Evolutionary conservation across 2,113 vertebrate genomes (phyloP).

Genomic region (Nematolebias whitei): DNA sequence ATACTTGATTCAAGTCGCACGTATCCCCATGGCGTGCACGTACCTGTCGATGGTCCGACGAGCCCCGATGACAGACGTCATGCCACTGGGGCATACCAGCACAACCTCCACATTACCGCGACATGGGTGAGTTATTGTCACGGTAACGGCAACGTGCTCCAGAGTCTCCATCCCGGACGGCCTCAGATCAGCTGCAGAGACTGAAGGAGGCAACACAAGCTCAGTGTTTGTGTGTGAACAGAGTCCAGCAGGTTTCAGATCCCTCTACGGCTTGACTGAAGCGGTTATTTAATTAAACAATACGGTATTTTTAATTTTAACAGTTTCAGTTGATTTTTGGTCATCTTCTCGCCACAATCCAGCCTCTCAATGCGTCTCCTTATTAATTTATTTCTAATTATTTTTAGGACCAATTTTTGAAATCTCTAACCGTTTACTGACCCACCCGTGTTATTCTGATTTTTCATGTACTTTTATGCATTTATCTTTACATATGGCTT

Average conservation of each 20-base stretch:
- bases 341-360: constrained; percentile 17
- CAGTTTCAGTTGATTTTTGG: too few relatives aligned
- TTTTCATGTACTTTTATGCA: too few relatives aligned
- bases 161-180: constrained; percentile 92
- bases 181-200: constrained; percentile 81
- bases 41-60: constrained; percentile 84
- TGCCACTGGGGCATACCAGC: constrained; percentile 92
- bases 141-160: constrained; percentile 91
- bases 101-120: constrained; percentile 89
- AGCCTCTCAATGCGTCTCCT: constrained; percentile 14
- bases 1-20: too few relatives aligned
- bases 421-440: too few relatives aligned
- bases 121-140: constrained; percentile 87
- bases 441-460: too few relatives aligned
- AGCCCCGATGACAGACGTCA: constrained; percentile 89
- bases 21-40: background rate
- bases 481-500: too few relatives aligned
- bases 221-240: background rate
- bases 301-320: too few relatives aligned
- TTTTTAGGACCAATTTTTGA: too few relatives aligned
- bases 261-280: background rate
- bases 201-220: constrained; percentile 61
- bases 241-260: background rate
- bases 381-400: constrained; percentile 22
- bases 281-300: too few relatives aligned